Conservation (phyloP, 2,113 vertebrate species). For the Chaetodon trifascialis region DNA sequence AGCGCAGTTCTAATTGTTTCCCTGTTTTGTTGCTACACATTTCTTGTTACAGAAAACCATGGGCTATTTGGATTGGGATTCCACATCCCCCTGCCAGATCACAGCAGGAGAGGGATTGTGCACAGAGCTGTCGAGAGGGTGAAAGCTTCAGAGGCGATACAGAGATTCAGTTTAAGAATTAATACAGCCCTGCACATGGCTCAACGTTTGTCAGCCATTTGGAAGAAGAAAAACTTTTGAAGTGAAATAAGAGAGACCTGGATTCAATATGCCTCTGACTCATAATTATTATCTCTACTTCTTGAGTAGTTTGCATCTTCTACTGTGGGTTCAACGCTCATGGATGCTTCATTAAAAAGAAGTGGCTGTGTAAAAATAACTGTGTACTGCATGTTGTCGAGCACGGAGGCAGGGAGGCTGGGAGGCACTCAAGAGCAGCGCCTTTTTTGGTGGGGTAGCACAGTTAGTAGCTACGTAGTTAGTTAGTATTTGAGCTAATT, state of each 20-base stretch:
- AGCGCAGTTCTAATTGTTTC: conserved; percentile 60
- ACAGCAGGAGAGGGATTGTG: conserved; percentile 50
- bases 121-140: conserved; percentile 34
- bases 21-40: conserved; percentile 72
- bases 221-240: conserved; percentile 41
- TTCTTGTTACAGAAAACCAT: conserved; percentile 60
- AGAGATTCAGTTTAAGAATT: conserved; percentile 42
- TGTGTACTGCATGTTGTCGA: conserved; percentile 49
- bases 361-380: conserved; percentile 77
- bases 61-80: conserved; percentile 59
- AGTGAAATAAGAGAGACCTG: conserved; percentile 51
- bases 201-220: conserved; percentile 53
- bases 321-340: conserved; percentile 52
- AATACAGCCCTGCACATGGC: conserved; percentile 43
- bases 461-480: conserved; percentile 47
- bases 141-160: conserved; percentile 37
- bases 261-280: conserved; percentile 48
- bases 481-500: conserved; percentile 75
- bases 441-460: conserved; percentile 63
- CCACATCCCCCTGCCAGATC: conserved; percentile 53
- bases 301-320: conserved; percentile 68
- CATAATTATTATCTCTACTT: conserved; percentile 68
- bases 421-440: conserved; percentile 70
- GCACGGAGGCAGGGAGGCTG: conserved; percentile 61
- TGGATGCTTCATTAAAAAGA: conserved; percentile 76